phyloP scores from a whole-genome alignment of 2,888 invertebrate species.

The Electrophaes corylata region DNA sequence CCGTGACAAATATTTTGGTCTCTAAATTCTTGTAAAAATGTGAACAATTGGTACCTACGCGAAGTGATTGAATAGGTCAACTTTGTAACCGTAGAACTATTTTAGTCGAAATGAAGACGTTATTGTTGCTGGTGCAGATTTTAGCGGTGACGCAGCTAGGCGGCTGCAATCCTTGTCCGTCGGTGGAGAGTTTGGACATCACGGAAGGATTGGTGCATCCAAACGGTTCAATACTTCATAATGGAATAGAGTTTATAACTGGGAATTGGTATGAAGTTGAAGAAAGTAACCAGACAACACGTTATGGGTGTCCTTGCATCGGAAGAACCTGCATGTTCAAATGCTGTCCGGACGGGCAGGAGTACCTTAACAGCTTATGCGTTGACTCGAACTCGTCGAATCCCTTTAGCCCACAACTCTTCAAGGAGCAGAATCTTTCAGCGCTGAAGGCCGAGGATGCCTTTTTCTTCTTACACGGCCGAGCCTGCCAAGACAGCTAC shows the following conservation, averaged over 20 bases:
- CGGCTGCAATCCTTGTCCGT: constrained; percentile 56
- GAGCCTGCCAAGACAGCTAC: constrained; percentile 60
- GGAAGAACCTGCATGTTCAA: constrained; percentile 67
- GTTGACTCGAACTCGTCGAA: constrained; percentile 47
- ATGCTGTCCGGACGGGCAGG: constrained; percentile 60
- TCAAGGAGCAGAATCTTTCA: constrained; percentile 51
- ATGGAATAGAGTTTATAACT: constrained; percentile 59
- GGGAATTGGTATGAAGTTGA: constrained; percentile 62
- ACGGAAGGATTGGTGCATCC: constrained; percentile 52
- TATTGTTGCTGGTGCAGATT: constrained; percentile 44
- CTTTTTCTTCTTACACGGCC: constrained; percentile 65
- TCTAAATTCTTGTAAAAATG: constrained; percentile 34
- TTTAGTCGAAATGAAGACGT: constrained; percentile 46
- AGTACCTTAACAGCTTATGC: constrained; percentile 54
- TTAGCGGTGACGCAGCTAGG: constrained; percentile 40
- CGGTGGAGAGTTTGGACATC: constrained; percentile 66
- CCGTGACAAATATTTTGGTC: constrained; percentile 36
- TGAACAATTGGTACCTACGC: constrained; percentile 22
- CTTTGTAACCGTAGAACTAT: constrained; percentile 19
- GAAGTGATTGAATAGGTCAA: constrained; percentile 23
- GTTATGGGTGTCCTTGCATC: constrained; percentile 71
- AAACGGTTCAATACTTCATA: constrained; percentile 61
- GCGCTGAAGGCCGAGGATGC: constrained; percentile 52
- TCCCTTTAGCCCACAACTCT: constrained; percentile 68
- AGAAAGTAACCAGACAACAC: constrained; percentile 45